Evolutionary conservation across 2,888 invertebrate species (phyloP), one percentile per base, ranked within the genome.

Genomic region (Agonopterix heracliana): DNA sequence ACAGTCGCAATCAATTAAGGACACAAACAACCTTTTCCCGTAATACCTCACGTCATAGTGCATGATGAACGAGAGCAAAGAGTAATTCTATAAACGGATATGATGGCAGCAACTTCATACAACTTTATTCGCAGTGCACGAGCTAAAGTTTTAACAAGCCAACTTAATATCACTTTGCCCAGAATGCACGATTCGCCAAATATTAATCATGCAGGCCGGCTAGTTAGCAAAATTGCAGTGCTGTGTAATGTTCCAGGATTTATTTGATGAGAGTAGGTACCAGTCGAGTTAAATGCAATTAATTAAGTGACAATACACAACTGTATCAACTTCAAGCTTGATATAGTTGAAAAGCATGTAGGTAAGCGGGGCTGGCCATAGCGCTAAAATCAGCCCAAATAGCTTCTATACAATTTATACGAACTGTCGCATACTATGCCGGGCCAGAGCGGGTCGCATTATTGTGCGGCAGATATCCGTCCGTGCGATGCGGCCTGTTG

Each of bases 161-260:
- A 87, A 88, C 88, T 88, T 87, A 86, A 87, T 88, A 86, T 87
- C 88, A 86, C 84, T 87, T 83, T 76, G 73, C 78, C 64, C 74
- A 74, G 79, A 81, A 84, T 82, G 79, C 82, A 78, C 81, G 78
- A 84, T 82, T 80, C 84, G 73, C 81, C 78, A 71, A 81, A 78
- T 85, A 85, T 88, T 86, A 87, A 87, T 88, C 87, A 86, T 83
- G 77, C 81, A 81, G 71, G 78, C 81, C 71, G 77, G 77, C 84
- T 86, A 86, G 86, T 87, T 87, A 84, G 78, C 71, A 58, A 78
- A 80, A 82, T 79, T 81, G 70, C 73, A 78, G 77, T 73, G 71
- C 73, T 70, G 66, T 74, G 68, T 71, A 70, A 63, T 73, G 66
- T 38, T 44, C 40, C 42, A 14, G 17, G 46, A 46, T 48, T 44